Evolutionary conservation across 2,888 invertebrate species (phyloP).

Genomic region (Cotesia congregata): DNA sequence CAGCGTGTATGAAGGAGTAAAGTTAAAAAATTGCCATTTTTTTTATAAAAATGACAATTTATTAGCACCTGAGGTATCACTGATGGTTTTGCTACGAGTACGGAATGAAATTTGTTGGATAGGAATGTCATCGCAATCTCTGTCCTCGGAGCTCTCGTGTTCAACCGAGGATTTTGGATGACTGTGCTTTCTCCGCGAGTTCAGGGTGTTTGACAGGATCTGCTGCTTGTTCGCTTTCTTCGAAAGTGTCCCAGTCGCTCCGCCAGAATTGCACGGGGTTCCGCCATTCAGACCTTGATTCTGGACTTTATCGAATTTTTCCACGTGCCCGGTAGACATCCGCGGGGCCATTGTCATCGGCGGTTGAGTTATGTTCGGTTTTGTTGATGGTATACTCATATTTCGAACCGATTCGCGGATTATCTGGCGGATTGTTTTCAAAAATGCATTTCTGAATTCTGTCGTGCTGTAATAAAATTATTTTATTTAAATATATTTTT

Average conservation of each 20-base stretch:
- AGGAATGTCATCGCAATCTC: slow-evolving; percentile 78
- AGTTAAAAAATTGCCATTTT: slow-evolving; percentile 16
- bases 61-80: slow-evolving; percentile 81
- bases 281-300: slow-evolving; percentile 57
- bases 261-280: slow-evolving; percentile 49
- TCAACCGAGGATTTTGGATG: slow-evolving; percentile 78
- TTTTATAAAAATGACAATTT: slow-evolving; percentile 2
- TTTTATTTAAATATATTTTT: not conserved
- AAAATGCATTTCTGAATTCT: slow-evolving; percentile 96
- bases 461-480: slow-evolving; percentile 79
- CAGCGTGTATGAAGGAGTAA: not conserved
- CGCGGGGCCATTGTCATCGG: slow-evolving; percentile 65
- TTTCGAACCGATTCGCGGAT: slow-evolving; percentile 97
- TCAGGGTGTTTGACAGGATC: slow-evolving; percentile 74
- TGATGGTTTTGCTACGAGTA: slow-evolving; percentile 91
- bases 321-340: slow-evolving; percentile 66
- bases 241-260: slow-evolving; percentile 70
- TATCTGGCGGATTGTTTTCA: slow-evolving; percentile 96
- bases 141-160: slow-evolving; percentile 84
- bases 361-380: slow-evolving; percentile 69
- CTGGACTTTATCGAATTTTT: slow-evolving; percentile 63
- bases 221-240: slow-evolving; percentile 89
- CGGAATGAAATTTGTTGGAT: slow-evolving; percentile 74
- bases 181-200: slow-evolving; percentile 63
- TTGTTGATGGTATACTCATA: slow-evolving; percentile 92